A percentile compares a stretch with the other conserved stretches of the same genome.
Conservation (phyloP, 2,797 vertebrate genomes). For the Pogonophryne albipinna region DNA sequence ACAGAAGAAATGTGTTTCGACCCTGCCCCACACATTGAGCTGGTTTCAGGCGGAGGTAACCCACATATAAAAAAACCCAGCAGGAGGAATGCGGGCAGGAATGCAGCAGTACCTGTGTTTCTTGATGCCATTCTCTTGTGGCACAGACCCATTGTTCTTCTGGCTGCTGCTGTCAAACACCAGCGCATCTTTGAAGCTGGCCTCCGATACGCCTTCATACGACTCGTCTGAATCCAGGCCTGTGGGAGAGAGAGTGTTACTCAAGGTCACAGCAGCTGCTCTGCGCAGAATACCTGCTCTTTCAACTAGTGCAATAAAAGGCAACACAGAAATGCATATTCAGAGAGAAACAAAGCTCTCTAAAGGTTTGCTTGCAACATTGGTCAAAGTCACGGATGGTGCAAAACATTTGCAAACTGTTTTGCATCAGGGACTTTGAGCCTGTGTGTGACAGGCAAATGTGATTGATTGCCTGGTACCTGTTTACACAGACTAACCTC, state of each 20-base stretch:
- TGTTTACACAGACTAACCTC: slow-evolving; percentile 15
- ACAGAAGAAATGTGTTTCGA: too few species aligned
- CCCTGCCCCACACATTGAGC: too few species aligned
- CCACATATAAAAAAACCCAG: background rate
- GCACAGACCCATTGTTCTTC: slow-evolving; percentile 85
- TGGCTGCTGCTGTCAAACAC: slow-evolving; percentile 80
- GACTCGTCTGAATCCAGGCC: slow-evolving; percentile 98
- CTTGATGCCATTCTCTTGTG: slow-evolving; percentile 93
- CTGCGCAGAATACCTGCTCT: background rate
- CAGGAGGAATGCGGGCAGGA: slow-evolving; percentile 44
- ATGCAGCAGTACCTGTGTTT: slow-evolving; percentile 88
- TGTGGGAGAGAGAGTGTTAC: slow-evolving; percentile 55
- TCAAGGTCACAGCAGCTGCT: background rate
- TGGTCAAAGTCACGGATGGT: too few species aligned
- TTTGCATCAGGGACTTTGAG: slow-evolving; percentile 36
- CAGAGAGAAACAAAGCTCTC: background rate
- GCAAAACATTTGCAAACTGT: slow-evolving; percentile 10
- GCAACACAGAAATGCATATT: background rate
- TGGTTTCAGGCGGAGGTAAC: too few species aligned
- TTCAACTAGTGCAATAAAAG: background rate
- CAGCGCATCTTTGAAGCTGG: slow-evolving; percentile 89
- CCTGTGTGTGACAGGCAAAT: slow-evolving; percentile 44
- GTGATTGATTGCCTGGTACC: slow-evolving; percentile 25
- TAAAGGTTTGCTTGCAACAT: background rate
- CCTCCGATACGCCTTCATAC: slow-evolving; percentile 92